Evolutionary conservation across 2,113 vertebrate species (phyloP).

Genomic region (Myrmecobius fasciatus): DNA sequence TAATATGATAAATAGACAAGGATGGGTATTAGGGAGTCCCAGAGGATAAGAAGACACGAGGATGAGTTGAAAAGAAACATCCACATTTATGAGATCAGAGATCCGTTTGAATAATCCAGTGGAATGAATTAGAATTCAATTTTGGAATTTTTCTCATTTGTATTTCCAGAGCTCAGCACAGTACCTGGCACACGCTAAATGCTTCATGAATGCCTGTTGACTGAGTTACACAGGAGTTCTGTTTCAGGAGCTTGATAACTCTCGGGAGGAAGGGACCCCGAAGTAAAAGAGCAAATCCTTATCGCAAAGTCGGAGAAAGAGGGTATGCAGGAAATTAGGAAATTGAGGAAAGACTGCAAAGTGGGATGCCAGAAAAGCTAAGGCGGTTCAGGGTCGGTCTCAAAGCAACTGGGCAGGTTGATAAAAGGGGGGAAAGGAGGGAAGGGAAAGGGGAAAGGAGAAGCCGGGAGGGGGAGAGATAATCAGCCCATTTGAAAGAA

Average conservation of each 20-base stretch:
- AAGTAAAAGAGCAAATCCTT: constrained; percentile 39
- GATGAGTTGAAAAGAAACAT: background rate
- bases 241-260: constrained; percentile 17
- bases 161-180: background rate
- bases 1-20: background rate
- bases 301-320: constrained; percentile 16
- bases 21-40: background rate
- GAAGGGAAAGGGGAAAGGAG: background rate
- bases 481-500: background rate
- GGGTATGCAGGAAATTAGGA: constrained; percentile 30
- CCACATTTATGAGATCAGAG: background rate
- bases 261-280: background rate
- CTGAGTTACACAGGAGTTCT: background rate
- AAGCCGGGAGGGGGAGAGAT: background rate
- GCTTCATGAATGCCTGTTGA: background rate
- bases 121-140: background rate
- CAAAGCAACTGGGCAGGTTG: constrained; percentile 34
- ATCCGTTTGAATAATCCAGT: background rate
- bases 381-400: constrained; percentile 48
- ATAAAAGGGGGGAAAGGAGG: no score
- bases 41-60: background rate
- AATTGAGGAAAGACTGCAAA: background rate
- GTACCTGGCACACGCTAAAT: background rate
- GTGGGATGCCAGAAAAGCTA: background rate
- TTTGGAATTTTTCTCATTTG: background rate